Evolutionary conservation across 1,140 invertebrate species (phyloP), one percentile per base, ranked within the genome.

Genomic region (Diorhabda sublineata): DNA sequence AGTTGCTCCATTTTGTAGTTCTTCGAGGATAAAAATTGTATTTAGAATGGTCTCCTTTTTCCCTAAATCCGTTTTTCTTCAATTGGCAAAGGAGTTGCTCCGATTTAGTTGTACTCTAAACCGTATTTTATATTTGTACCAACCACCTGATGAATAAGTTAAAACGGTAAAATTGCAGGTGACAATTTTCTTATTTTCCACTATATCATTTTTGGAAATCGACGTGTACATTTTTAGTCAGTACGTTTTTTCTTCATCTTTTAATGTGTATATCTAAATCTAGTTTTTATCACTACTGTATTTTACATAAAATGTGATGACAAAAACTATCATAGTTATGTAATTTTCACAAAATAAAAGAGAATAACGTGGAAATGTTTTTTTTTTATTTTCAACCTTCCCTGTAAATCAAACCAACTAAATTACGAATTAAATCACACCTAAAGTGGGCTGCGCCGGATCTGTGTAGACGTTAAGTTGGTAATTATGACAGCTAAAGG

Each of bases 321-420:
- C 47, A 52, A 52, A 52, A 52, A 52, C 6, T 52, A 52, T 52
- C 47, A 52, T 52, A 52, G 47, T 52, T 8, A 52, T 52, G 47
- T 52, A 52, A 52, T 52, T 52, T 52, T 52, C 47, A 52, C 47
- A 52, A 52, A 52, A 52, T 52, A 52, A 52, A 52, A 52, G n/a
- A 52, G 47, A 52, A 52, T 52, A 52, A 52, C 47, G 47, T 52
- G 6, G 6, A 52, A 6, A 8, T 3, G 6, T 52, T 52, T 6
- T 52, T 6, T 52, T n/a, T 52, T 52, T 2, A 52, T 52, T 52
- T 3, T n/a, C 4, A 52, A n/a, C 4, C 47, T n/a, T 52, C 2
- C n/a, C 6, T 52, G 6, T n/a, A 2, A 8, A 8, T 52, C 47
- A 52, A n/a, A 52, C 6, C 6, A 8, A n/a, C 6, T 52, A 6